These are phyloP conservation scores for Agapostemon virescens DNA, from an alignment of 2,888 invertebrate species.

Conservation along the genomic window DNA sequence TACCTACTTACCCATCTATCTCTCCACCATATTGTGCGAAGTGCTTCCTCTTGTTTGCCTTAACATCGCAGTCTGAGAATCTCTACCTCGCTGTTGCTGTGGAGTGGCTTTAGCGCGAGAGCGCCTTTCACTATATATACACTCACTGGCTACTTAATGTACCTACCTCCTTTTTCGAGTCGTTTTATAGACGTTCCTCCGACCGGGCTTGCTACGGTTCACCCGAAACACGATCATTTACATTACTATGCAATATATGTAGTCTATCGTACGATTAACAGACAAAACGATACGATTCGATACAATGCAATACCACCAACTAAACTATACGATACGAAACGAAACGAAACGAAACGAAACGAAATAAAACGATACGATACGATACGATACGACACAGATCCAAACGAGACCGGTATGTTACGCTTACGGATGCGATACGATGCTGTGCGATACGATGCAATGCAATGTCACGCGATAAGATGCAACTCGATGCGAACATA, in stretches of 20 bases:
- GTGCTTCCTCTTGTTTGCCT: conserved; percentile 53
- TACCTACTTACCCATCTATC: not conserved
- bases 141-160: conserved; percentile 18
- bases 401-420: not conserved
- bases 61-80: conserved; percentile 44
- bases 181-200: conserved; percentile 37
- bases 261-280: conserved; percentile 14
- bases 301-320: not conserved
- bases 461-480: conserved; percentile 12
- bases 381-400: not conserved
- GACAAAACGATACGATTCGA: conserved; percentile 1
- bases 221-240: conserved; percentile 17
- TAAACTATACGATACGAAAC: not conserved
- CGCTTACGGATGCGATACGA: not conserved
- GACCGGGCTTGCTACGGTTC: conserved; percentile 29
- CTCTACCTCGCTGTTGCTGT: conserved; percentile 52
- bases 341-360: not conserved
- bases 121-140: conserved; percentile 35
- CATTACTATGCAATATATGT: not conserved
- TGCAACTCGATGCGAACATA: not conserved
- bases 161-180: conserved; percentile 34
- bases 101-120: conserved; percentile 43
- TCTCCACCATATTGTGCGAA: conserved; percentile 31
- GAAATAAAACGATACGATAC: not conserved
- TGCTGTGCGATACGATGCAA: not conserved